phyloP scores from a whole-genome alignment of 1,140 invertebrate species.

The Sitophilus oryzae region DNA sequence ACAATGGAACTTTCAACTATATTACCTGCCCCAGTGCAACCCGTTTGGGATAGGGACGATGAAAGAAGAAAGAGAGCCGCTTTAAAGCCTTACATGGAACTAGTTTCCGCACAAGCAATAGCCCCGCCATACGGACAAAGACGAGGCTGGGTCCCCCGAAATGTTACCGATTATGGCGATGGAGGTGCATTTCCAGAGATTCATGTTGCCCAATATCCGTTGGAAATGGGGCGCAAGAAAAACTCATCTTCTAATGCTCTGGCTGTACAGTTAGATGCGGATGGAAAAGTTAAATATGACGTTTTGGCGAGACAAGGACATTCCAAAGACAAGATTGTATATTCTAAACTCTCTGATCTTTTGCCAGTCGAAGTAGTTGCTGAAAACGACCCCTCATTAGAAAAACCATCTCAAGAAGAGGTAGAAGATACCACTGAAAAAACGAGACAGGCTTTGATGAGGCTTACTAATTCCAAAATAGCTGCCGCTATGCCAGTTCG shows the following conservation, averaged over 20 bases:
- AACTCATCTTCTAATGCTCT: constrained; percentile 82
- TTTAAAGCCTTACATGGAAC: constrained; percentile 56
- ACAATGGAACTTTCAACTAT: constrained; percentile 50
- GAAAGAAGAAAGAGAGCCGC: constrained; percentile 60
- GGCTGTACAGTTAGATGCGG: constrained; percentile 87
- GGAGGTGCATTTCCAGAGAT: constrained; percentile 99
- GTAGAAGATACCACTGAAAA: constrained; percentile 82
- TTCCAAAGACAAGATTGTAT: constrained; percentile 94
- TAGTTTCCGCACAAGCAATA: constrained; percentile 76
- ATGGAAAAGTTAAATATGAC: constrained; percentile 96
- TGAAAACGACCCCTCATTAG: constrained; percentile 83
- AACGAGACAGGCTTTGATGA: constrained; percentile 77
- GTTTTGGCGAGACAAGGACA: constrained; percentile 92
- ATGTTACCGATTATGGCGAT: constrained; percentile 82
- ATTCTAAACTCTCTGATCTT: constrained; percentile 90
- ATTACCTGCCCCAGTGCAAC: constrained; percentile 77
- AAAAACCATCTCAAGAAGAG: constrained; percentile 80
- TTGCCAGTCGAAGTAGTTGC: constrained; percentile 88
- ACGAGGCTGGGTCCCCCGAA: constrained; percentile 89
- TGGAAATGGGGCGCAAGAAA: constrained; percentile 76
- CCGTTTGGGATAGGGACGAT: constrained; percentile 83
- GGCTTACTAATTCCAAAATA: constrained; percentile 83
- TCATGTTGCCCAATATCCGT: constrained; percentile 92
- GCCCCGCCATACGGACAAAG: constrained; percentile 96
- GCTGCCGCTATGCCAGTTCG: constrained; percentile 90